Percentiles rank a stretch among this genome's conserved stretches.
Conservation (phyloP, 2,113 vertebrate genomes). For the Grus americana region DNA sequence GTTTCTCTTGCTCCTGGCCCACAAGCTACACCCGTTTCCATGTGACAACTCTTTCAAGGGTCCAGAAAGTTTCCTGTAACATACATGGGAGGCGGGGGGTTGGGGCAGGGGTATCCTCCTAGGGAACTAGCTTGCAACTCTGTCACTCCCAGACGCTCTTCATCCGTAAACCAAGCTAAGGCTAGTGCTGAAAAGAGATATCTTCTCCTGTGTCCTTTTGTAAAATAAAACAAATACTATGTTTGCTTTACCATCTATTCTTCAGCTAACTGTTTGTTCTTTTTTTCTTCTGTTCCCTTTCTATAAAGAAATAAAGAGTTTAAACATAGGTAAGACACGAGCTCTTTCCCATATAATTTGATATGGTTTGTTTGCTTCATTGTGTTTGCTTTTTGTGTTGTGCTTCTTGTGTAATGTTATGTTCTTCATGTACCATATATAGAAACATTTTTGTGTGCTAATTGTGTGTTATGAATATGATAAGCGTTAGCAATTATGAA, state of each 20-base stretch:
- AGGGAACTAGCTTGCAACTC: not conserved
- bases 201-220: slow-evolving; percentile 53
- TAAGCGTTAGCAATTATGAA: slow-evolving; percentile 78
- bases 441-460: slow-evolving; percentile 79
- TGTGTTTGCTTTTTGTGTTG: slow-evolving; percentile 79
- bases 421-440: slow-evolving; percentile 78
- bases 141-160: not conserved
- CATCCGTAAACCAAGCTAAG: slow-evolving; percentile 26
- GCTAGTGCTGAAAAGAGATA: slow-evolving; percentile 47
- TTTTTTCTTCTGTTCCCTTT: slow-evolving; percentile 81
- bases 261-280: slow-evolving; percentile 82
- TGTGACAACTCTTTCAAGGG: not conserved
- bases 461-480: slow-evolving; percentile 81
- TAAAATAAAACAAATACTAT: slow-evolving; percentile 73
- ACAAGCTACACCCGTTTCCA: not conserved
- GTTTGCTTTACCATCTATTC: slow-evolving; percentile 77
- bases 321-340: slow-evolving; percentile 96
- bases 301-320: slow-evolving; percentile 99
- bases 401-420: slow-evolving; percentile 76
- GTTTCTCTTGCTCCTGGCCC: not conserved
- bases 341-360: slow-evolving; percentile 78
- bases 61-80: not conserved
- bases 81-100: not conserved
- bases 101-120: not conserved
- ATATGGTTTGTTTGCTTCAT: slow-evolving; percentile 76